Evolutionary conservation across 2,797 vertebrate genomes (phyloP).

Genomic region (Hozukius guyotensis): DNA sequence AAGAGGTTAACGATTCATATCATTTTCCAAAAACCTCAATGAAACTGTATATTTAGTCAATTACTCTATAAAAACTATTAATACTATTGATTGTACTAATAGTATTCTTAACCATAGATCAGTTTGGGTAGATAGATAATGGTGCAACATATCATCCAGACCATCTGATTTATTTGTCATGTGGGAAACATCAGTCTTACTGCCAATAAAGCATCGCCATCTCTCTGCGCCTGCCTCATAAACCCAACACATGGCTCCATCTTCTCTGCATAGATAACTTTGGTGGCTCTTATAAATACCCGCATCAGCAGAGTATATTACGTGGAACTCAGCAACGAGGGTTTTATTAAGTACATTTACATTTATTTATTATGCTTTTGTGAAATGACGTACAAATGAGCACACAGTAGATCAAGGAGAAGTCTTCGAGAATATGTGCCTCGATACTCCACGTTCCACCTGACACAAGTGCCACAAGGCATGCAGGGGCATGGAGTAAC

Average conservation of each 20-base stretch:
- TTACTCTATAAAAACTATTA: neutral
- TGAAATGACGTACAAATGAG: neutral
- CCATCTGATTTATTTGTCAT: slow-evolving; percentile 25
- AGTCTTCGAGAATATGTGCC: neutral
- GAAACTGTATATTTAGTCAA: slow-evolving; percentile 4
- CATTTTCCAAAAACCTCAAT: slow-evolving; percentile 19
- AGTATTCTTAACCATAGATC: neutral
- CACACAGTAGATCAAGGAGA: neutral
- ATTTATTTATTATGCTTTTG: neutral
- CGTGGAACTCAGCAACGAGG: neutral
- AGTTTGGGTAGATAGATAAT: neutral
- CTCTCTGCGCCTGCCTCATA: slow-evolving; percentile 20
- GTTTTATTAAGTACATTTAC: slow-evolving; percentile 11
- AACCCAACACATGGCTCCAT: slow-evolving; percentile 25
- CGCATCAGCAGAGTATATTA: slow-evolving; percentile 20
- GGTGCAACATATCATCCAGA: neutral
- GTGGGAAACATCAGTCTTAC: slow-evolving; percentile 16
- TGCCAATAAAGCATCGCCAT: slow-evolving; percentile 3
- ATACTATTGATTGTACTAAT: neutral
- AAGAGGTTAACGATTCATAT: slow-evolving; percentile 33
- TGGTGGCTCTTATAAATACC: slow-evolving; percentile 44
- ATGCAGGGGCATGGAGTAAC: neutral
- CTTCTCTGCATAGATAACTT: slow-evolving; percentile 13
- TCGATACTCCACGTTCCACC: neutral
- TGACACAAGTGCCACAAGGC: neutral